Conservation (phyloP, 2,113 vertebrate genomes). For the Aegithalos caudatus region DNA sequence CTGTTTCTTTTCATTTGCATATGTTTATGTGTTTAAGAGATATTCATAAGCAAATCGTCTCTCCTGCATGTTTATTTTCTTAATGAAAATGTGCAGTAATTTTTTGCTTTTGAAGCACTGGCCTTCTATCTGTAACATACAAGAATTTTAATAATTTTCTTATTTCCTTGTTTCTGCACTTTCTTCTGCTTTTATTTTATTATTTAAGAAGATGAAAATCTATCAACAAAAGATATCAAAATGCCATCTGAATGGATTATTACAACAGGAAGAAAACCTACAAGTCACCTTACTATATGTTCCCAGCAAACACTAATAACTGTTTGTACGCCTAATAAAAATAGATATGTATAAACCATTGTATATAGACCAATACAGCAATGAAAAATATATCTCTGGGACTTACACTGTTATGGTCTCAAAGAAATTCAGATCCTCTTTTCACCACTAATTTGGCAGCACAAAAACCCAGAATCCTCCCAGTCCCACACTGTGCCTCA, state of each 20-base stretch:
- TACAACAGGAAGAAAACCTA: slow-evolving; percentile 21
- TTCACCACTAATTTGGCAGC: slow-evolving; percentile 4
- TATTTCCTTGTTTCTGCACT: neutral
- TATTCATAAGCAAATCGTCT: neutral
- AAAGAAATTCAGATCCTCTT: slow-evolving; percentile 22
- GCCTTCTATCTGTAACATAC: neutral
- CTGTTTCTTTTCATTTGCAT: neutral
- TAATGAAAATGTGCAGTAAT: neutral
- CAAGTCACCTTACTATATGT: neutral
- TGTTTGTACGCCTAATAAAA: neutral
- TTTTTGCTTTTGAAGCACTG: neutral
- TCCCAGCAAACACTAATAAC: slow-evolving; percentile 23
- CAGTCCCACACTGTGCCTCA: slow-evolving; percentile 50
- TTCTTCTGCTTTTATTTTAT: slow-evolving; percentile 14
- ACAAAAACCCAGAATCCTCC: slow-evolving; percentile 32
- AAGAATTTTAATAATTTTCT: slow-evolving; percentile 6
- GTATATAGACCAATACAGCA: neutral
- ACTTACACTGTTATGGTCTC: slow-evolving; percentile 27
- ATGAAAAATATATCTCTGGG: neutral
- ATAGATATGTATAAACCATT: neutral
- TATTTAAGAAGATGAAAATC: slow-evolving; percentile 21
- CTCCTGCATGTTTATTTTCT: neutral
- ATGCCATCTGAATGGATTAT: neutral
- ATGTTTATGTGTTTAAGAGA: neutral
- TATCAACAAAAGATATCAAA: neutral